Evolutionary conservation across 2,888 invertebrate species (phyloP).

Genomic region (Machimus rusticus): DNA sequence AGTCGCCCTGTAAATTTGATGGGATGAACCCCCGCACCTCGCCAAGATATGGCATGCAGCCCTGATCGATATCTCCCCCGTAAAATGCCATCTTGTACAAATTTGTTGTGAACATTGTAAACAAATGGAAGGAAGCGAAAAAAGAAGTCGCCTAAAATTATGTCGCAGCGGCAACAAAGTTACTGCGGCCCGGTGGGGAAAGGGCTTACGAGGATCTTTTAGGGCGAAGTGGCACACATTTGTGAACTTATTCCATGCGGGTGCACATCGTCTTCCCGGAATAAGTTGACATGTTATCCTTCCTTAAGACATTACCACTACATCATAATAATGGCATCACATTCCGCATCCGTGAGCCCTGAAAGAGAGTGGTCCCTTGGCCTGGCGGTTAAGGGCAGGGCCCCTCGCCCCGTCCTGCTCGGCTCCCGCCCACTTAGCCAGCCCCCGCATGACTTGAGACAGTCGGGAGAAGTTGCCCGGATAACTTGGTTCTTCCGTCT

Average conservation of each 20-base stretch:
- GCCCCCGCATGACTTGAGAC: background rate
- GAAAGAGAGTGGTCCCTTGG: background rate
- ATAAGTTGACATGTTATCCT: background rate
- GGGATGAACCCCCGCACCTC: background rate
- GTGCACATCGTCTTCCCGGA: background rate
- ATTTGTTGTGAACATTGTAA: background rate
- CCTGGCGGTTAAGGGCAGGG: background rate
- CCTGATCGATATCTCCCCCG: background rate
- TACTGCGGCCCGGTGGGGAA: background rate
- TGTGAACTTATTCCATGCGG: background rate
- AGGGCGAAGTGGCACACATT: background rate
- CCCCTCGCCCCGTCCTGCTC: background rate
- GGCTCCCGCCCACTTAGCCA: background rate
- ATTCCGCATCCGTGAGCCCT: background rate
- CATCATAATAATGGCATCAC: constrained; percentile 12
- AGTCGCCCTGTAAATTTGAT: background rate
- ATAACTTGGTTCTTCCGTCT: background rate
- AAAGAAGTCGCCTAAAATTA: background rate
- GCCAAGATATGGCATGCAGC: background rate
- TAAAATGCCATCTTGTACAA: background rate
- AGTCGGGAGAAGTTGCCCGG: constrained; percentile 3
- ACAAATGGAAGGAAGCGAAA: background rate
- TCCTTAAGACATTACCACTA: constrained; percentile 16
- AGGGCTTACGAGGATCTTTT: background rate
- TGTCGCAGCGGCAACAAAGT: background rate